Base-by-base conservation (phyloP, 2,797 vertebrate species). In the Pristis pectinata region DNA sequence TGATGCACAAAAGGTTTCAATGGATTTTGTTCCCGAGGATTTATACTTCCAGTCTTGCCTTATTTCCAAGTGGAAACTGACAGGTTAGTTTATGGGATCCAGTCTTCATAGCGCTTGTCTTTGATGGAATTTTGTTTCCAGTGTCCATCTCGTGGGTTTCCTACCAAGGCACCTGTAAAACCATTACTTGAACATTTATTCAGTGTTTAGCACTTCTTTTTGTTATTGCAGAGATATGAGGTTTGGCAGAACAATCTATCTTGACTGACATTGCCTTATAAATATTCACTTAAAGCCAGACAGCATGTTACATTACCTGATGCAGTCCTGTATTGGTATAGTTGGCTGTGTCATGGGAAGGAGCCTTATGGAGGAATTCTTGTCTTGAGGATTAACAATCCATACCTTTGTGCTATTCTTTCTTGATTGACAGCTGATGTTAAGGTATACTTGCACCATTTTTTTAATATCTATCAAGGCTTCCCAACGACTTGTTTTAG, bases 161-260 rank as follows among this genome's bases (percentile, higher is more conserved):
- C 67, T 27, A 30, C 67, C 70, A 74, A 93, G 41, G 67, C 59
- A 93, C 19, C 34, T 44, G 10, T 72, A 53, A 49, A 93, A 27
- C 92, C 37, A 74, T 27, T 13, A 74, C 44, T 30, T 93, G n/a
- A 34, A 74, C 44, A 53, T 34, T 93, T 53, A 93, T 53, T 34
- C 10, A 74, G 27, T 34, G 19, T 53, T 93, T 70, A 6, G 24
- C 27, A n/a, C 24, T 64, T 41, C n/a, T 11, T 44, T 37, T 2
- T 67, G 5, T 0, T 93, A 37, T 70, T 44, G n/a, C 64, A 70
- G 91, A 93, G 37, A 91, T 34, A 15, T 41, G 1, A 10, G 61
- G 64, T 94, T 76, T 76, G 70, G 92, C 30, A 94, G 70, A 76
- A n/a, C 70, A 76, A 74, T 94, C 17, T 94, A 53, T 53, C 64